Evolutionary conservation across 2,888 invertebrate genomes (phyloP).

Genomic region (Hetaerina titia): DNA sequence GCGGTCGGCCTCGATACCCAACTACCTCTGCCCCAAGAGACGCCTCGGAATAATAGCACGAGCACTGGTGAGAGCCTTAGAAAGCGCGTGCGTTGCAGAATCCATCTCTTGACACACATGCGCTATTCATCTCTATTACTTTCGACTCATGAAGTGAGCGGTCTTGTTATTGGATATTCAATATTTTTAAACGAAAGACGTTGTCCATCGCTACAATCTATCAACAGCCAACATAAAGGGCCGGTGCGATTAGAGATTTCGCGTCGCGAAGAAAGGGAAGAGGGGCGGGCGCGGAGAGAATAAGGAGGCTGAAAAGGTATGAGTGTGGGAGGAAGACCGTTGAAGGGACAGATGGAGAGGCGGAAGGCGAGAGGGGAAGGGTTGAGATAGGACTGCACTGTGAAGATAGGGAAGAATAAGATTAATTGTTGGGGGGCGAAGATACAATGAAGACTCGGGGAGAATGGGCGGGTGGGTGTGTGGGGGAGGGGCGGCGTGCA

Average conservation of each 20-base stretch:
- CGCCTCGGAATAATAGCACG: too few species aligned
- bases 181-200: not conserved
- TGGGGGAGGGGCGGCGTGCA: not conserved
- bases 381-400: not conserved
- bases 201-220: not conserved
- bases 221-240: not conserved
- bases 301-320: conserved; percentile 13
- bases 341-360: not conserved
- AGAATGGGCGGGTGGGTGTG: not conserved
- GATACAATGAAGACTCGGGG: not conserved
- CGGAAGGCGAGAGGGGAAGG: not conserved
- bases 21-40: too few species aligned
- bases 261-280: not conserved
- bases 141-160: not conserved
- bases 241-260: not conserved
- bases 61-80: too few species aligned
- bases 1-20: too few species aligned
- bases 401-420: conserved; percentile 25
- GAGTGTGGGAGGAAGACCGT: not conserved
- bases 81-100: too few species aligned
- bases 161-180: not conserved
- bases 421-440: conserved; percentile 23
- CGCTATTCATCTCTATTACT: not conserved
- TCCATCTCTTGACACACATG: too few species aligned
- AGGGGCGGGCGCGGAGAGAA: not conserved